Evolutionary conservation across 2,888 invertebrate species (phyloP), one percentile per base, ranked within the genome.

Genomic region (Polydrusus pterygomalis): DNA sequence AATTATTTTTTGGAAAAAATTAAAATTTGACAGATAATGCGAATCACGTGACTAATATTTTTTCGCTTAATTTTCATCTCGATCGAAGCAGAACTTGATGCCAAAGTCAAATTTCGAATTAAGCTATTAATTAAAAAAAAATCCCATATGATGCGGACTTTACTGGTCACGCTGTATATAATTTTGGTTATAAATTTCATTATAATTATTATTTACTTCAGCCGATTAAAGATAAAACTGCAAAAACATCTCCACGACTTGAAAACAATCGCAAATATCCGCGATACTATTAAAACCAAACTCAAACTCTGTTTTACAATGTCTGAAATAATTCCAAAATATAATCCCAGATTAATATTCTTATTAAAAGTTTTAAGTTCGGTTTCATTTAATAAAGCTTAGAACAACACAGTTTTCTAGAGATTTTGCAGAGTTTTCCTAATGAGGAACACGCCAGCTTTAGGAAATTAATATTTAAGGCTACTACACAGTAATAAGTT

Each of bases 331-430:
- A 68, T 68, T 20, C 45, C 40, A 43, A 56, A 63, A 56, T 64
- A 2, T 62, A 64, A 74, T 74, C 74, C 69, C 20, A 30, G 74
- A 56, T 74, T 74, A 74, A 74, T 74, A 74, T 67, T 69, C 74
- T 74, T 69, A 69, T 74, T 74, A 74, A 74, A 74, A 74, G 45
- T 74, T 74, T 74, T 54, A 54, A 56, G 69, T 63, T 74, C 56
- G 63, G 63, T 74, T 74, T 74, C 60, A 63, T 71, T 71, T 71
- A 71, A 71, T 71, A 60, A 60, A 34, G 70, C 60, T 70, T 60
- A 70, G 17, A 64, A 64, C 47, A 63, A 63, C 47, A 65, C 47
- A 65, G 49, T 49, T 65, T 65, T 65, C 34, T 65, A 49, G 65
- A 70, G 70, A 62, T 45, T 62, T 43, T 62, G 30, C 62, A 49